Base-by-base conservation (phyloP, 2,113 vertebrate species). In the Emydocephalus ijimae region DNA sequence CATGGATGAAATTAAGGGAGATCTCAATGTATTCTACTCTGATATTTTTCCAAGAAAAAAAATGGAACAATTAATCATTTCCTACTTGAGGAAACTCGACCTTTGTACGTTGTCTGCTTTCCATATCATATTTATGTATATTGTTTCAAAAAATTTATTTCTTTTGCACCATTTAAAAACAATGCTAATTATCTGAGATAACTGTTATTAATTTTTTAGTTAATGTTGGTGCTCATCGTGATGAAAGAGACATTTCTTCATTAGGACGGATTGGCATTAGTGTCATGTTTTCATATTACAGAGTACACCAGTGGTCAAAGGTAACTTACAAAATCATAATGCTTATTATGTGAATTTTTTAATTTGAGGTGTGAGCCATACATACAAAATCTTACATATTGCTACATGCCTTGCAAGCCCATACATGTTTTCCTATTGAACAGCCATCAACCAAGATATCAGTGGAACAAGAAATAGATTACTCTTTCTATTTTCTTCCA, bases 221-320 rank as follows among this genome's bases (percentile, higher is more conserved):
- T 93, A 96, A 96, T 94, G 97, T 97, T 97, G 97, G 96, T 54
- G 95, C 96, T 43, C 93, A 91, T 11, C 95, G 95, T 21, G 97
- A 96, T 94, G 97, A 97, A 90, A 93, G 97, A 90, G 93, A 98
- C 92, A 98, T 92, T 96, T 96, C 92, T 90, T 97, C 98, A 94
- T 95, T 99, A 74, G 99, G 99, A 92, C 98, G 98, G 94, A 98
- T 98, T 55, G 99, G 99, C 88, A 98, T 99, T 90, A 99, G 97
- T 2, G 96, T 98, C n/a, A 98, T 99, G 96, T 98, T 98, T 94
- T 97, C 97, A 55, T 99, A 99, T 92, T 97, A 99, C 97, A 98
- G 96, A 96, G 96, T 95, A 7, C 96, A 98, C 81, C 98, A 98
- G 10, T 99, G 99, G 99, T 87, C 91, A 81, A 99, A 99, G 99